Percentiles rank a stretch among this genome's conserved stretches.
These are phyloP conservation scores for Calameuta idolon DNA, from an alignment of 2,888 invertebrate species.

Conservation along the genomic window DNA sequence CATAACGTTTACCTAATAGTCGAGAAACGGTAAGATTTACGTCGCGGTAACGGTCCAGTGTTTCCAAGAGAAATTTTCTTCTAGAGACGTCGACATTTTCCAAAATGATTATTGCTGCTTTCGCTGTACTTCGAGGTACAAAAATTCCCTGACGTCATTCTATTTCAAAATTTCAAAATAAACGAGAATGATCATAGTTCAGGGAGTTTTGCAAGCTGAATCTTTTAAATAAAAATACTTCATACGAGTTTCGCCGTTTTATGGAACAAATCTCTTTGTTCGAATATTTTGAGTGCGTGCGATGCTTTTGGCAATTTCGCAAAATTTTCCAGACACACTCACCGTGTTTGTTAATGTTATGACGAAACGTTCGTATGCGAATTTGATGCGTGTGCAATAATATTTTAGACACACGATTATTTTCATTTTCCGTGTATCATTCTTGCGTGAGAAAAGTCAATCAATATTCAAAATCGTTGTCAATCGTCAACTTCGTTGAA, in stretches of 20 bases:
- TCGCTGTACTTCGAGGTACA: not conserved
- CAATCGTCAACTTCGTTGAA: not conserved
- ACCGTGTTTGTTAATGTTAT: not conserved
- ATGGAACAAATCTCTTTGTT: conserved; percentile 35
- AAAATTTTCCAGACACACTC: conserved; percentile 40
- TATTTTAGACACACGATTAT: not conserved
- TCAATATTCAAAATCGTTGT: not conserved
- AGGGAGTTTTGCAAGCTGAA: not conserved
- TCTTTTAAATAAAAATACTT: conserved; percentile 34
- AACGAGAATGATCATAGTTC: not conserved
- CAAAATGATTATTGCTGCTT: not conserved
- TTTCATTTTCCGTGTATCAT: not conserved
- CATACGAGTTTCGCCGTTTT: conserved; percentile 29
- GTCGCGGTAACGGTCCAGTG: not conserved
- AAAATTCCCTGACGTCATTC: not conserved
- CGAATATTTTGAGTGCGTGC: conserved; percentile 17
- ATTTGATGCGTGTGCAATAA: not conserved
- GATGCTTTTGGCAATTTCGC: conserved; percentile 42
- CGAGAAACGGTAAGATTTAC: not conserved
- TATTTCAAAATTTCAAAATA: not conserved
- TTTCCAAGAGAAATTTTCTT: not conserved
- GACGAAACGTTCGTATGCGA: not conserved
- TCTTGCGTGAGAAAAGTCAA: not conserved
- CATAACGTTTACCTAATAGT: not conserved
- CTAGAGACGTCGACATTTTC: not conserved